These are phyloP conservation scores for Campylorhamphus procurvoides DNA, from an alignment of 2,113 vertebrate species.

Conservation along the genomic window DNA sequence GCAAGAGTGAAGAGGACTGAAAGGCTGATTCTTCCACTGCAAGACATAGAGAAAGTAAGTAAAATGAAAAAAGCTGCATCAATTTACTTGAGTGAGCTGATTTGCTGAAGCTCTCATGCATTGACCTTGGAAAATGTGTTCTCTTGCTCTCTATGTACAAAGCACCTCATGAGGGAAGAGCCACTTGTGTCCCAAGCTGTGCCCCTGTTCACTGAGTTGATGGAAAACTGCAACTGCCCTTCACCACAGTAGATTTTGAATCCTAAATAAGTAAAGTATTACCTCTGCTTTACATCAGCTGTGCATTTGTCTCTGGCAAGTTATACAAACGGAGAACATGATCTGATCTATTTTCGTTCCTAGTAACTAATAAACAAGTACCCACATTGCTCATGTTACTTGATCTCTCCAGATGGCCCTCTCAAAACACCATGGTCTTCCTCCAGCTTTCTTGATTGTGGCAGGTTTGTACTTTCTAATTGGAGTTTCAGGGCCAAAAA, in stretches of 20 bases:
- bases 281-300: background rate
- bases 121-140: background rate
- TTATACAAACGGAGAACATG: background rate
- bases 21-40: background rate
- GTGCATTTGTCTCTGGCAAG: background rate
- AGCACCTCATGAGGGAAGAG: background rate
- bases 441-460: background rate
- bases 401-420: background rate
- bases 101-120: rapidly evolving
- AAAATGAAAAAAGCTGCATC: background rate
- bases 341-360: background rate
- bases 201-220: background rate
- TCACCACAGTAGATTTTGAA: background rate
- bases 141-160: background rate
- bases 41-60: background rate
- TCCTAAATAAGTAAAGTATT: background rate
- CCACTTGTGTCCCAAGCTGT: background rate
- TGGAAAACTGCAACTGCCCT: background rate
- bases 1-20: background rate
- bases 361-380: background rate
- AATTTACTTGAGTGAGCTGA: background rate
- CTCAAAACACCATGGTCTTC: background rate
- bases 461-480: background rate
- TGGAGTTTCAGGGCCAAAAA: background rate
- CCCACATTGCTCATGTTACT: background rate